Conservation (phyloP, 2,113 vertebrate genomes). For the Hyla sarda region DNA sequence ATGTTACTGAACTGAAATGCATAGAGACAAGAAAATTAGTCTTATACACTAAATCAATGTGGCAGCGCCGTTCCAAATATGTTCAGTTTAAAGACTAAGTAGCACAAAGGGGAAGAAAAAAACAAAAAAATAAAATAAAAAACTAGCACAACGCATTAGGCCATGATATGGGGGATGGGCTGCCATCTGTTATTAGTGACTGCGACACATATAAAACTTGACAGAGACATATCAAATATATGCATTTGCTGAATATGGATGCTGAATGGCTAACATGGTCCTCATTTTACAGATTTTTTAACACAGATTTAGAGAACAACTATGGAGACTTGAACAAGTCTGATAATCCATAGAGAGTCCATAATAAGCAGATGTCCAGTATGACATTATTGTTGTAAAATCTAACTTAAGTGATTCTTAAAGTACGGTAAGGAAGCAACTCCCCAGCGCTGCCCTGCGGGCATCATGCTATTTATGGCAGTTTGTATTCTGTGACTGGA, state of each 20-base stretch:
- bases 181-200: slow-evolving; percentile 57
- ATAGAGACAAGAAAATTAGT: slow-evolving; percentile 54
- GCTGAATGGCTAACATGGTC: background rate
- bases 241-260: slow-evolving; percentile 24
- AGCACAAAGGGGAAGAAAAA: slow-evolving; percentile 38
- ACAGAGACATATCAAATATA: slow-evolving; percentile 54
- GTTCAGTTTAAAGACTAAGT: slow-evolving; percentile 51
- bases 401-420: background rate
- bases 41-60: slow-evolving; percentile 55
- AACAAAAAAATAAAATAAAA: slow-evolving; percentile 47
- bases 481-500: background rate
- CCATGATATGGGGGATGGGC: slow-evolving; percentile 43
- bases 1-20: slow-evolving; percentile 17
- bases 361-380: background rate
- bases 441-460: background rate
- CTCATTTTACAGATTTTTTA: background rate
- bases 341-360: background rate
- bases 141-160: slow-evolving; percentile 43
- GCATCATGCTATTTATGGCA: background rate
- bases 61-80: slow-evolving; percentile 48
- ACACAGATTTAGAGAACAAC: background rate
- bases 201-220: slow-evolving; percentile 44
- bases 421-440: background rate
- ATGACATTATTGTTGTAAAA: background rate
- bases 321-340: background rate